These are phyloP conservation scores for Aspidiotus destructor DNA, from an alignment of 2,888 invertebrate species.

Conservation along the genomic window DNA sequence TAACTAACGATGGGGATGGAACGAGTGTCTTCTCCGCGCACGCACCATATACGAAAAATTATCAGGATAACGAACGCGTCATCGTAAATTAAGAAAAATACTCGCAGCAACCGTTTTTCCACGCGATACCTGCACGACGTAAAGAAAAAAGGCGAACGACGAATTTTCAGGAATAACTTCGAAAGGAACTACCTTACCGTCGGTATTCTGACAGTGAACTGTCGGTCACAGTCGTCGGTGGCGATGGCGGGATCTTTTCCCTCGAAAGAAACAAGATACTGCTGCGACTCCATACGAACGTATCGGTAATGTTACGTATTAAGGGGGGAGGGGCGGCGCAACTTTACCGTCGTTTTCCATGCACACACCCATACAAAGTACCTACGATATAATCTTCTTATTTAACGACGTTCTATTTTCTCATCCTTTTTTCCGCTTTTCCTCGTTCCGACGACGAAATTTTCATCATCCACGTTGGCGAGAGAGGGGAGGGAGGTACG, in stretches of 20 bases:
- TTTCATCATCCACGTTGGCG: too few species aligned
- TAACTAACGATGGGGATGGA: too few species aligned
- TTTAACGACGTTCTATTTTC: too few species aligned
- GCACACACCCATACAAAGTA: too few species aligned
- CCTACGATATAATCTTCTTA: too few species aligned
- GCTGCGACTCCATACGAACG: neutral
- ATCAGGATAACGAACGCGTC: neutral
- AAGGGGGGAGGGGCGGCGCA: neutral
- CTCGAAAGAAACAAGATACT: neutral
- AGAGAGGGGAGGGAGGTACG: too few species aligned
- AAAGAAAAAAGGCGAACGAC: neutral
- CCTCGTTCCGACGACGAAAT: too few species aligned
- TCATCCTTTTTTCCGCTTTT: too few species aligned
- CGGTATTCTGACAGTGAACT: constrained; percentile 26
- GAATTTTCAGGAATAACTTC: constrained; percentile 7
- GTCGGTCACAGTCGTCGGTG: constrained; percentile 12
- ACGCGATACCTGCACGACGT: constrained; percentile 11
- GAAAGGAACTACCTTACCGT: constrained; percentile 19
- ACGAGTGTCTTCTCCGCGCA: too few species aligned
- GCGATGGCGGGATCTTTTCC: neutral
- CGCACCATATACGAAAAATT: neutral
- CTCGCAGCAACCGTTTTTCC: too few species aligned
- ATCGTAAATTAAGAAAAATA: neutral
- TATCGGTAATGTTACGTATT: neutral
- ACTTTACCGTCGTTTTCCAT: neutral